Percentiles rank a stretch among this genome's conserved stretches.
phyloP scores from a whole-genome alignment of 2,797 vertebrate species.

The Artibeus lituratus region DNA sequence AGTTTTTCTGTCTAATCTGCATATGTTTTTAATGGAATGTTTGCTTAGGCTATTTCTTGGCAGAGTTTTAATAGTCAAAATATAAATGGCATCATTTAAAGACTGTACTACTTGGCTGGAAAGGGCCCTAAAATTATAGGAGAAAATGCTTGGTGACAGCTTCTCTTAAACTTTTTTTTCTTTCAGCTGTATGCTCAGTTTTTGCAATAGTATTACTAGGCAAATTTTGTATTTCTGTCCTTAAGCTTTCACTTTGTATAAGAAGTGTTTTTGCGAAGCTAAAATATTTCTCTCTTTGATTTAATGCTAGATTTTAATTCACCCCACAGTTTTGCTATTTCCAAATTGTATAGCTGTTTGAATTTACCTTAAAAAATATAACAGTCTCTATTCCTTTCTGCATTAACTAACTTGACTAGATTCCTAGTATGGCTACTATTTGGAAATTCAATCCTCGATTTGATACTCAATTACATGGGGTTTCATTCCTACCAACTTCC shows the following conservation, averaged over 20 bases:
- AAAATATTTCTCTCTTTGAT: conserved; percentile 37
- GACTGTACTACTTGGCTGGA: conserved; percentile 70
- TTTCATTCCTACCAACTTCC: conserved; percentile 93
- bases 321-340: conserved; percentile 22
- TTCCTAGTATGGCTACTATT: conserved; percentile 82
- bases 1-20: conserved; percentile 74
- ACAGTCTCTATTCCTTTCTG: conserved; percentile 66
- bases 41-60: conserved; percentile 74
- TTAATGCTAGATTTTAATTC: conserved; percentile 26
- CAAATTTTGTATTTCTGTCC: conserved; percentile 33
- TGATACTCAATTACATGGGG: conserved; percentile 89
- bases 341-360: neutral
- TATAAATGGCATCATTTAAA: conserved; percentile 77
- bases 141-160: conserved; percentile 71
- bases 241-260: conserved; percentile 57
- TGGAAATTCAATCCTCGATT: conserved; percentile 84
- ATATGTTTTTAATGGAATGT: conserved; percentile 76
- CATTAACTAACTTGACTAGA: conserved; percentile 76
- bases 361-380: conserved; percentile 48
- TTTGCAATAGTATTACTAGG: conserved; percentile 35
- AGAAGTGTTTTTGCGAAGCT: conserved; percentile 13
- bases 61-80: conserved; percentile 73
- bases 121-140: conserved; percentile 64
- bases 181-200: neutral
- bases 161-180: conserved; percentile 45